Evolutionary conservation across 1,140 invertebrate species (phyloP).

Genomic region (Meloidogyne hapla): DNA sequence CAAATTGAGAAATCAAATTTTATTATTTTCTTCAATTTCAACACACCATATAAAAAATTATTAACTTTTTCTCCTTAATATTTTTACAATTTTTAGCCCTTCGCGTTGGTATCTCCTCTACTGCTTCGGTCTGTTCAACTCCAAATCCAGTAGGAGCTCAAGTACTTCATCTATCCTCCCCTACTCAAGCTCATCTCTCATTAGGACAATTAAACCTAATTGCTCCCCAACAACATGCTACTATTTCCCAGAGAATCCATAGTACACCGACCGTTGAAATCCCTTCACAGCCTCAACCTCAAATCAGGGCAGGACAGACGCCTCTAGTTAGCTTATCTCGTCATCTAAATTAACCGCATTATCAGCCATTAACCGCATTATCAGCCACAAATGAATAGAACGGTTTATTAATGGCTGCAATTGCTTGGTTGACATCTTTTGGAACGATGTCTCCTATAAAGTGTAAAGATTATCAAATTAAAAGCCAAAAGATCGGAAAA

Average conservation of each 20-base stretch:
- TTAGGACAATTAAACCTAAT: conserved; percentile 27
- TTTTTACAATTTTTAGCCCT: neutral
- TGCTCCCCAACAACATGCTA: neutral
- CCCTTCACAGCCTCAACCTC: conserved; percentile 46
- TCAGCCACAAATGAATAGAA: too few species aligned
- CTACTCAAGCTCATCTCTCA: conserved; percentile 25
- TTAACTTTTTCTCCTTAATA: too few species aligned
- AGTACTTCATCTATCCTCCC: conserved; percentile 10
- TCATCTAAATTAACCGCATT: too few species aligned
- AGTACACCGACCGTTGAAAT: conserved; percentile 27
- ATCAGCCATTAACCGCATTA: too few species aligned
- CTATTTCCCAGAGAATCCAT: conserved; percentile 4
- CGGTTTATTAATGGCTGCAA: too few species aligned
- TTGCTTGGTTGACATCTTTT: too few species aligned
- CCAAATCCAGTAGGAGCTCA: conserved; percentile 14
- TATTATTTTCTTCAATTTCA: too few species aligned
- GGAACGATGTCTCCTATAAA: too few species aligned
- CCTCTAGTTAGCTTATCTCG: neutral
- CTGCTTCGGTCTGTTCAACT: conserved; percentile 7
- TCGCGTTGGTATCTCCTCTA: conserved; percentile 15
- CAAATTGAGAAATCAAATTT: too few species aligned
- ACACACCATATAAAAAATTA: too few species aligned
- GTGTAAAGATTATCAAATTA: too few species aligned
- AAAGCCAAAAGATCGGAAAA: too few species aligned
- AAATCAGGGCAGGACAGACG: conserved; percentile 16